phyloP scores from a whole-genome alignment of 2,888 invertebrate species.

The Acleris literana region DNA sequence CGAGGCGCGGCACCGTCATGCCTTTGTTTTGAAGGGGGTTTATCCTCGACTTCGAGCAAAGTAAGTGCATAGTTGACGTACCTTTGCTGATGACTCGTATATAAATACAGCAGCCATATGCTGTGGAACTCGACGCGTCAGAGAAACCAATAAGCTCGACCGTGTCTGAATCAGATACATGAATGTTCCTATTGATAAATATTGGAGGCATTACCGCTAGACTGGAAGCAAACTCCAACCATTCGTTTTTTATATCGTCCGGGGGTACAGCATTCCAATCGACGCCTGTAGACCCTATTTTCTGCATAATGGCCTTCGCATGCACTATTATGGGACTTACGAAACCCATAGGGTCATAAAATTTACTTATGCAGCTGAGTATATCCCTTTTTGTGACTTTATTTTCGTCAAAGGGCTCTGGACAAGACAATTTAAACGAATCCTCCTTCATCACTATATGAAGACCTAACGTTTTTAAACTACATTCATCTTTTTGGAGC shows the following conservation, averaged over 20 bases:
- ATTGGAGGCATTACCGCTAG: background rate
- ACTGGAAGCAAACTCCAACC: slow-evolving; percentile 1
- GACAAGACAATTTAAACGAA: slow-evolving; percentile 21
- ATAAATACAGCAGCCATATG: background rate
- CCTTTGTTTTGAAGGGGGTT: background rate
- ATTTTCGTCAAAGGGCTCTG: slow-evolving; percentile 9
- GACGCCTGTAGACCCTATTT: slow-evolving; percentile 7
- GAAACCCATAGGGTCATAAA: slow-evolving; percentile 39
- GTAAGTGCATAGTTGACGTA: background rate
- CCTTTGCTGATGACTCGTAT: background rate
- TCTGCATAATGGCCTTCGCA: slow-evolving; percentile 38
- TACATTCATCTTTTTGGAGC: slow-evolving; percentile 28
- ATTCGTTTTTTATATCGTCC: background rate
- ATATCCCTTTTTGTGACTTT: slow-evolving; percentile 37
- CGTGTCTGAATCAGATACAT: background rate
- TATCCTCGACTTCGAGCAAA: slow-evolving; percentile 8
- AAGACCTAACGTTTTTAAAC: slow-evolving; percentile 34
- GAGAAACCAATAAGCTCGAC: slow-evolving; percentile 3
- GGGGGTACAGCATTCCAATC: slow-evolving; percentile 1
- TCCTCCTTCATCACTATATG: slow-evolving; percentile 17
- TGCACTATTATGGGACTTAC: slow-evolving; percentile 32
- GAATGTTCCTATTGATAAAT: background rate
- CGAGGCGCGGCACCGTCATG: background rate
- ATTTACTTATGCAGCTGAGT: slow-evolving; percentile 37
- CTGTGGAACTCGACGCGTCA: background rate